A percentile compares a stretch with the other conserved stretches of the same genome.
Conservation (phyloP, 1,140 invertebrate species). For the Drosophila arizonae region DNA sequence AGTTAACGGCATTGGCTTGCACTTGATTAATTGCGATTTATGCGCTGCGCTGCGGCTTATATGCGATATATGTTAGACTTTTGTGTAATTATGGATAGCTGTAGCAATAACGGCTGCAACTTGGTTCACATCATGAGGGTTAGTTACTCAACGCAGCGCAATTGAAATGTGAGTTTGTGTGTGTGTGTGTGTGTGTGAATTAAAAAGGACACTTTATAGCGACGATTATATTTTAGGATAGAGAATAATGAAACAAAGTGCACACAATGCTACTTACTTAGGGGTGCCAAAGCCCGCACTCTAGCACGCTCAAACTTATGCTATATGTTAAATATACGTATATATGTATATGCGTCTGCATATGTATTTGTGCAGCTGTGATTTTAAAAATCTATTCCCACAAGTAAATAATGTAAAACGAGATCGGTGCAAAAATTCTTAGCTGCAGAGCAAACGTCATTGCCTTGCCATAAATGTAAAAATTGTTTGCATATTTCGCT, state of each 20-base stretch:
- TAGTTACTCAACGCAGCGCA: constrained; percentile 40
- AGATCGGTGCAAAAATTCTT: constrained; percentile 41
- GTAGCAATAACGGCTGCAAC: constrained; percentile 35
- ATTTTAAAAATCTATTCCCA: constrained; percentile 37
- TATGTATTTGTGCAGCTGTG: constrained; percentile 23
- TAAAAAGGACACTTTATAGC: constrained; percentile 42
- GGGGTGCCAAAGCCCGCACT: constrained; percentile 42
- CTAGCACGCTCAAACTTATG: constrained; percentile 48
- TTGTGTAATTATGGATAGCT: constrained; percentile 66
- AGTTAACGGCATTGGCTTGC: constrained; percentile 73
- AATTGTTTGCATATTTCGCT: constrained; percentile 59
- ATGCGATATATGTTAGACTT: constrained; percentile 61
- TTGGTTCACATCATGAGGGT: constrained; percentile 57
- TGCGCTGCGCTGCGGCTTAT: constrained; percentile 66
- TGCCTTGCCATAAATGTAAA: constrained; percentile 45
- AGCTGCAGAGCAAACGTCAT: constrained; percentile 39
- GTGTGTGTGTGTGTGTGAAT: constrained; percentile 28
- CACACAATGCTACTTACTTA: constrained; percentile 12
- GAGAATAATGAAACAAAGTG: constrained; percentile 37
- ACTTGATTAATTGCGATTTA: constrained; percentile 81
- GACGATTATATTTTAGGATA: constrained; percentile 36
- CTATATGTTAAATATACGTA: constrained; percentile 2
- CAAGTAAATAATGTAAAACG: constrained; percentile 37
- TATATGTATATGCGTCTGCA: background rate
- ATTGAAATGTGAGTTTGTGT: constrained; percentile 49